phyloP scores from a whole-genome alignment of 2,888 invertebrate genomes.

The Dioctria linearis region DNA sequence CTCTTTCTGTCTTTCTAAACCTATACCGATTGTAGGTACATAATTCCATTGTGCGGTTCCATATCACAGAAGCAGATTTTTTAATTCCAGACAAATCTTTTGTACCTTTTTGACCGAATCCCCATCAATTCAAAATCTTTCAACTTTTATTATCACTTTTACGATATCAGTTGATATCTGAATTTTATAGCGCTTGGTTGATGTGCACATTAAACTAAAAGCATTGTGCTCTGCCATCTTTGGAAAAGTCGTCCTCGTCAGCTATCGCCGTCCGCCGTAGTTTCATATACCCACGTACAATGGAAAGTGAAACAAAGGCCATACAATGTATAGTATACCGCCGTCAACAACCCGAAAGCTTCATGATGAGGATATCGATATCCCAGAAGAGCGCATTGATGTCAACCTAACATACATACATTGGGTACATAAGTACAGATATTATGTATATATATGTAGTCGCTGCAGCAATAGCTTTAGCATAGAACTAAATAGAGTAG shows the following conservation, averaged over 20 bases:
- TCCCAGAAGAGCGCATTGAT: background rate
- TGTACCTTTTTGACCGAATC: background rate
- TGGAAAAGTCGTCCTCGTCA: background rate
- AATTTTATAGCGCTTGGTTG: slow-evolving; percentile 41
- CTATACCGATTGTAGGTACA: too few species aligned
- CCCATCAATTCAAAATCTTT: slow-evolving; percentile 23
- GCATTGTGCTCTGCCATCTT: slow-evolving; percentile 25
- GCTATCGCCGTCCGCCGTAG: background rate
- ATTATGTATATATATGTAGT: background rate
- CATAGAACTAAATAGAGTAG: background rate
- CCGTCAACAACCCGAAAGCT: background rate
- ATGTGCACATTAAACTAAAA: slow-evolving; percentile 40
- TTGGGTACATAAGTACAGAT: too few species aligned
- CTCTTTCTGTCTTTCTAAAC: too few species aligned
- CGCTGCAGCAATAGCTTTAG: background rate
- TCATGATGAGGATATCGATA: background rate
- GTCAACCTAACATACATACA: too few species aligned
- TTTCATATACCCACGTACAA: slow-evolving; percentile 12
- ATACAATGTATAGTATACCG: background rate
- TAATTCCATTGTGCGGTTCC: too few species aligned
- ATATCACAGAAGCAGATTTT: too few species aligned
- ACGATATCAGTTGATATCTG: slow-evolving; percentile 39
- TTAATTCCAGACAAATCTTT: background rate
- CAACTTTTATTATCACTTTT: slow-evolving; percentile 45
- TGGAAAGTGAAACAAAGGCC: slow-evolving; percentile 45